These are phyloP conservation scores for Camptogramma bilineatum DNA, from an alignment of 2,888 invertebrate genomes.

Conservation along the genomic window DNA sequence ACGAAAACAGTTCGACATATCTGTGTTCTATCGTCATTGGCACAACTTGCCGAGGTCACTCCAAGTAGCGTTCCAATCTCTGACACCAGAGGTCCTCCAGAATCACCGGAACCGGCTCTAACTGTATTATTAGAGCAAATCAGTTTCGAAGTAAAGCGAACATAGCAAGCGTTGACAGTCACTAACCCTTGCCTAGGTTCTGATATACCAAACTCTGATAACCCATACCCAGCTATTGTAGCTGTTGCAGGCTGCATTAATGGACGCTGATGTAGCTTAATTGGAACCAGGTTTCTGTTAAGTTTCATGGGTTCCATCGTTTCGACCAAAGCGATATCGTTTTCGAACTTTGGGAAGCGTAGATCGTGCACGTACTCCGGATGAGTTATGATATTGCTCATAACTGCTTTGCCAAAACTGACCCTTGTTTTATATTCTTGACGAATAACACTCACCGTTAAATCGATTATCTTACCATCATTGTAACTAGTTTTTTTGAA, in stretches of 20 bases:
- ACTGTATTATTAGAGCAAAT: conserved; percentile 45
- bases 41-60: conserved; percentile 45
- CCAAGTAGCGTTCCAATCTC: conserved; percentile 44
- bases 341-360: conserved; percentile 15
- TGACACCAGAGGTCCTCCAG: conserved; percentile 49
- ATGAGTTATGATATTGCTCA: conserved; percentile 25
- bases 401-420: background rate
- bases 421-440: conserved; percentile 6
- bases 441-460: background rate
- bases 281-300: conserved; percentile 36
- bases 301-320: conserved; percentile 39
- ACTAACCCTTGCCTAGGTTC: conserved; percentile 48
- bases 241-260: conserved; percentile 22
- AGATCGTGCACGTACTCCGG: conserved; percentile 3
- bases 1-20: conserved; percentile 45
- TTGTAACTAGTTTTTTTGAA: conserved; percentile 23
- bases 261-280: conserved; percentile 28
- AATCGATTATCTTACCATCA: background rate
- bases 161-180: conserved; percentile 35
- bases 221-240: conserved; percentile 49
- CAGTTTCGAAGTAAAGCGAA: conserved; percentile 7
- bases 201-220: background rate
- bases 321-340: conserved; percentile 49
- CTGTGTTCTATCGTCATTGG: conserved; percentile 18
- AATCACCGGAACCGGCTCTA: conserved; percentile 48